Conservation (phyloP, 2,888 invertebrate genomes). For the Tuta absoluta region DNA sequence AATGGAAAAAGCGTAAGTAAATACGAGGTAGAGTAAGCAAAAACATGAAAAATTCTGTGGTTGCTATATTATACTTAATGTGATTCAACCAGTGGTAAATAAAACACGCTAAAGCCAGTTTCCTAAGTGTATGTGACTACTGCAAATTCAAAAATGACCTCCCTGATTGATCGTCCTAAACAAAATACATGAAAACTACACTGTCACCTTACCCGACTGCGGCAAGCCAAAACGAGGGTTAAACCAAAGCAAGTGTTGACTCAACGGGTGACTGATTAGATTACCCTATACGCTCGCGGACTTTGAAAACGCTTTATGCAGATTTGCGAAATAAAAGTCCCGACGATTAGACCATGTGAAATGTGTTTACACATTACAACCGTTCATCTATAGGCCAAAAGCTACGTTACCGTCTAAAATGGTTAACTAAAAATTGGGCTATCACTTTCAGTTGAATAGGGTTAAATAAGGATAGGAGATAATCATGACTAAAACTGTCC, state of each 20-base stretch:
- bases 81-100: background rate
- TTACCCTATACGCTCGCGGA: background rate
- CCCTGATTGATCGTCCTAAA: constrained; percentile 3
- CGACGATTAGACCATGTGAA: too few species aligned
- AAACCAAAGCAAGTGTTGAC: too few species aligned
- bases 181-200: constrained; percentile 1
- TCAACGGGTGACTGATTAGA: background rate
- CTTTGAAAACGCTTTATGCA: background rate
- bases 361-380: too few species aligned
- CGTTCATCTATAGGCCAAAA: too few species aligned
- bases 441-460: too few species aligned
- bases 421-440: too few species aligned
- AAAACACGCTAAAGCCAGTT: background rate
- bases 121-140: background rate
- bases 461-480: too few species aligned
- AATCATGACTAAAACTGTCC: too few species aligned
- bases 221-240: background rate
- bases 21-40: constrained; percentile 11
- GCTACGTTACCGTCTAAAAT: too few species aligned
- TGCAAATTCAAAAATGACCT: constrained; percentile 5
- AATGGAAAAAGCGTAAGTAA: background rate
- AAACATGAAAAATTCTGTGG: background rate
- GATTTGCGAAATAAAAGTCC: background rate
- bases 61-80: background rate
- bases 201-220: background rate